Conservation (phyloP, 2,113 vertebrate genomes). For the Galeopterus variegatus region DNA sequence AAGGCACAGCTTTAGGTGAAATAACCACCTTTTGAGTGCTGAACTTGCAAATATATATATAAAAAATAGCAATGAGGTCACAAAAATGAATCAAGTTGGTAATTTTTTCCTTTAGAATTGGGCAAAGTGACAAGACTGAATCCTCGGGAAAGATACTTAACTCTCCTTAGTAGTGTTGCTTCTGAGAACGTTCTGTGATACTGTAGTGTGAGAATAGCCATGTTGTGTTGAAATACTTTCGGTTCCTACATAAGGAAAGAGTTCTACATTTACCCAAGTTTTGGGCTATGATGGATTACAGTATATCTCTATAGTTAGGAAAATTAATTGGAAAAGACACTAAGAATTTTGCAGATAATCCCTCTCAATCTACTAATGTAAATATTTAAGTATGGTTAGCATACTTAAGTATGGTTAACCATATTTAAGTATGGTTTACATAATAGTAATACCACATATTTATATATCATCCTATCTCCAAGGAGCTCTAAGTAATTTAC, state of each 20-base stretch:
- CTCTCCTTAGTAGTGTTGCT: not conserved
- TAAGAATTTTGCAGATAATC: constrained; percentile 46
- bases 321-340: constrained; percentile 37
- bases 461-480: constrained; percentile 60
- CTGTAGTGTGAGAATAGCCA: not conserved
- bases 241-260: not conserved
- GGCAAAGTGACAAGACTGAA: constrained; percentile 2
- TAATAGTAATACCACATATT: constrained; percentile 26
- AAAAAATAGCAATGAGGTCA: not conserved
- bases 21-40: not conserved
- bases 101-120: not conserved
- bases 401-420: constrained; percentile 30
- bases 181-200: not conserved
- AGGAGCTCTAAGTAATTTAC: constrained; percentile 62
- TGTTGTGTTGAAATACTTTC: constrained; percentile 10
- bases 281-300: not conserved
- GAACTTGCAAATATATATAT: not conserved
- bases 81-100: constrained; percentile 26
- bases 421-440: constrained; percentile 60
- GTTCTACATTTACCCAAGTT: not conserved
- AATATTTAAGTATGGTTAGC: constrained; percentile 60
- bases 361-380: constrained; percentile 33
- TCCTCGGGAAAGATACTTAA: not conserved
- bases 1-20: not conserved
- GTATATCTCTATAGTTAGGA: constrained; percentile 41